Percentiles rank a stretch among this genome's conserved stretches.
These are phyloP conservation scores for Variabilichromis moorii DNA, from an alignment of 2,113 vertebrate genomes.

Conservation along the genomic window DNA sequence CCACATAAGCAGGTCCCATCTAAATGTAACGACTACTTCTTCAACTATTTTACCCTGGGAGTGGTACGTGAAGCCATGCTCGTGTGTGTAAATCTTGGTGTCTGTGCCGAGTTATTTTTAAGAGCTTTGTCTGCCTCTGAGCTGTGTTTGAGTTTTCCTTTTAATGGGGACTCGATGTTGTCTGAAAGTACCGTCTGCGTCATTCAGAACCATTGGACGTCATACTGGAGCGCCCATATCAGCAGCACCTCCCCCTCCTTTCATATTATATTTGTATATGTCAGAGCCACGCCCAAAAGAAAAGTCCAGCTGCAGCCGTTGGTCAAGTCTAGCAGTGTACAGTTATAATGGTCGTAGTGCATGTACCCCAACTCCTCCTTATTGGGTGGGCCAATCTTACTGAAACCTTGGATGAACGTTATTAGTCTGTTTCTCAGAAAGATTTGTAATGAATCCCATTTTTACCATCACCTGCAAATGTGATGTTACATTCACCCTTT, in stretches of 20 bases:
- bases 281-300: neutral
- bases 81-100: neutral
- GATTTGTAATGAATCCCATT: neutral
- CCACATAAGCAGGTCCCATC: conserved; percentile 98
- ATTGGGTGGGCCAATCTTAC: neutral
- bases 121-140: neutral
- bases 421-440: neutral
- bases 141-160: neutral
- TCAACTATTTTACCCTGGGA: conserved; percentile 97
- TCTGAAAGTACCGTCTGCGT: neutral
- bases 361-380: neutral
- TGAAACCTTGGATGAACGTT: neutral
- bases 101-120: fast-evolving
- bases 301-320: neutral
- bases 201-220: neutral
- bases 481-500: neutral
- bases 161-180: neutral
- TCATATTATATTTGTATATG: neutral
- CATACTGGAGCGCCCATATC: neutral
- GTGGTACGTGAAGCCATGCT: conserved; percentile 79
- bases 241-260: neutral
- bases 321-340: too few relatives aligned
- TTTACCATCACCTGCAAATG: neutral
- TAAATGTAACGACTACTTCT: conserved; percentile 99
- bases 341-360: neutral